Conservation (phyloP, 1,140 invertebrate species). For the Ditylenchus dipsaci region DNA sequence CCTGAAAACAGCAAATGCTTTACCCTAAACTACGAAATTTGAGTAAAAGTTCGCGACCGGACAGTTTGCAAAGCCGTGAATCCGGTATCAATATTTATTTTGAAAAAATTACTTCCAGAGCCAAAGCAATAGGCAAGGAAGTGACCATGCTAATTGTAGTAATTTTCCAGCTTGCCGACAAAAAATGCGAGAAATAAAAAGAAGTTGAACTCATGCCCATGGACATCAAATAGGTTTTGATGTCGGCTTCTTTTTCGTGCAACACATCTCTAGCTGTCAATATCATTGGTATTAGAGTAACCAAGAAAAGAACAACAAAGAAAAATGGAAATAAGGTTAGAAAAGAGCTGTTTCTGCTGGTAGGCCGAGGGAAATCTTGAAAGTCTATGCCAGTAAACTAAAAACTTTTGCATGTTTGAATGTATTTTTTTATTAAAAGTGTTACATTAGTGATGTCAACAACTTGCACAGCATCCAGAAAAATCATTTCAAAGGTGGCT, state of each 20-base stretch:
- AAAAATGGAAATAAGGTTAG: neutral
- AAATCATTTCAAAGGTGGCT: neutral
- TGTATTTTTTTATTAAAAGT: neutral
- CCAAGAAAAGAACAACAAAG: neutral
- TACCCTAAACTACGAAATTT: too few relatives aligned
- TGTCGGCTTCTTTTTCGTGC: slow-evolving; percentile 6
- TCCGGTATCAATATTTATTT: too few relatives aligned
- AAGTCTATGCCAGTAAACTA: neutral
- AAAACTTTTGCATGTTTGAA: neutral
- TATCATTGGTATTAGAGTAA: slow-evolving; percentile 3
- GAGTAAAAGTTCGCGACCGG: too few relatives aligned
- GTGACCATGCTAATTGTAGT: neutral
- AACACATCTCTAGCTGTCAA: slow-evolving; percentile 5
- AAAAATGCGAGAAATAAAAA: slow-evolving; percentile 15
- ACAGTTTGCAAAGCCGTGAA: too few relatives aligned
- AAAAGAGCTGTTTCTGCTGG: neutral
- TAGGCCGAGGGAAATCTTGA: neutral
- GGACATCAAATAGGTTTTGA: slow-evolving; percentile 14
- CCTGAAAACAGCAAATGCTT: too few relatives aligned
- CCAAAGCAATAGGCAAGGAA: neutral
- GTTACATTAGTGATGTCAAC: neutral
- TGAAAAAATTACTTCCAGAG: neutral
- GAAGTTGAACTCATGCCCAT: slow-evolving; percentile 10
- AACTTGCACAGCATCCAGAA: neutral
- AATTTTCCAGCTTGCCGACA: slow-evolving; percentile 4